phyloP scores from a whole-genome alignment of 2,797 vertebrate species.

The Smutsia temminckii region DNA sequence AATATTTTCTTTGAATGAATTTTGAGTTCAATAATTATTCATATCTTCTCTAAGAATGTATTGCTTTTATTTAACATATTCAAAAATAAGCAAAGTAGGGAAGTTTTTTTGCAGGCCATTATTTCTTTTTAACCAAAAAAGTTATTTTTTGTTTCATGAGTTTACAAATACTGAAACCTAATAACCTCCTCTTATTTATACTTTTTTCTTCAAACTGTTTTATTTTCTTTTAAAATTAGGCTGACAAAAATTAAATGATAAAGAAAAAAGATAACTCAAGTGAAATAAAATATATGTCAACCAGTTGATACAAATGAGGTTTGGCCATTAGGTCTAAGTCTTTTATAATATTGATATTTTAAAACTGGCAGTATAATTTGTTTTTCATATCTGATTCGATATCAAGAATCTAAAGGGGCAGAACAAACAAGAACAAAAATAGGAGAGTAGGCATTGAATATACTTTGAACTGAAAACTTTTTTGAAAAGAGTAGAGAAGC shows the following conservation, averaged over 20 bases:
- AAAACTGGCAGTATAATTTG: background rate
- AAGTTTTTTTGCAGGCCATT: background rate
- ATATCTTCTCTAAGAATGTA: background rate
- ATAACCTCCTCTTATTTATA: background rate
- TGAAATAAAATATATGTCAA: background rate
- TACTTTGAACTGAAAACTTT: background rate
- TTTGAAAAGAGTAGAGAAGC: background rate
- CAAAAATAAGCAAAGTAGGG: background rate
- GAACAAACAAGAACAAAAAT: background rate
- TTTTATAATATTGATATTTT: background rate
- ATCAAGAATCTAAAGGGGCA: background rate
- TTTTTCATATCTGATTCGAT: background rate
- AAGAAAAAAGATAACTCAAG: background rate
- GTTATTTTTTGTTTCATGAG: background rate
- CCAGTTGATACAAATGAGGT: background rate
- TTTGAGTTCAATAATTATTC: conserved; percentile 19
- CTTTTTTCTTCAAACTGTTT: background rate
- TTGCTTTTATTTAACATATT: background rate
- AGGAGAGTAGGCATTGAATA: background rate
- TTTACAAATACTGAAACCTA: background rate
- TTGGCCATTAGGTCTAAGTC: background rate
- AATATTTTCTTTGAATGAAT: background rate
- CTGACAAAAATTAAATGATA: background rate
- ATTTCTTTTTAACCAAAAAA: background rate
- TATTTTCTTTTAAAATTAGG: background rate